Evolutionary conservation across 2,888 invertebrate species (phyloP).

Genomic region (Eristalis tenax): DNA sequence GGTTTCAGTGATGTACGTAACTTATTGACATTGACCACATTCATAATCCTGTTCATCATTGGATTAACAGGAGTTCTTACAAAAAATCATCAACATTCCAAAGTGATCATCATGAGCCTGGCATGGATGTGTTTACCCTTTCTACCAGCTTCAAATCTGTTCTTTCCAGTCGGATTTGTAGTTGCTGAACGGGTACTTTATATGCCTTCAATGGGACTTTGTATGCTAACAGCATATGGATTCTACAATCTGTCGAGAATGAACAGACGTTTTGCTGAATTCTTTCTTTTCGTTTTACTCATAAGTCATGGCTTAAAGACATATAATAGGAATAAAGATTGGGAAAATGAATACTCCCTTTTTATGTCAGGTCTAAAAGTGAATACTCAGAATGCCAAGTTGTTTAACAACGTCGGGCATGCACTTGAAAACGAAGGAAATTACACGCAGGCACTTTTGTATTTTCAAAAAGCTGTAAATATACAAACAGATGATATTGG

Average conservation of each 20-base stretch:
- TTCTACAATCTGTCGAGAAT: slow-evolving; percentile 85
- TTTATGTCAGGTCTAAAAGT: slow-evolving; percentile 93
- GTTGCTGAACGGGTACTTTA: slow-evolving; percentile 97
- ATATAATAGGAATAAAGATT: slow-evolving; percentile 93
- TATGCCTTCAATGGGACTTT: slow-evolving; percentile 99
- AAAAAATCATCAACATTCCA: slow-evolving; percentile 85
- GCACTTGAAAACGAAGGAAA: slow-evolving; percentile 90
- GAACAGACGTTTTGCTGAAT: slow-evolving; percentile 65
- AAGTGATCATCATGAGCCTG: slow-evolving; percentile 88
- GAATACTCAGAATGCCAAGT: slow-evolving; percentile 95
- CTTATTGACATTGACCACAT: slow-evolving; percentile 87
- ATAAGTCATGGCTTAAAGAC: slow-evolving; percentile 92
- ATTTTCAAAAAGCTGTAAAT: slow-evolving; percentile 94
- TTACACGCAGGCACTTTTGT: slow-evolving; percentile 90
- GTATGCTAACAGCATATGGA: slow-evolving; percentile 94
- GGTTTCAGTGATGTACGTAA: slow-evolving; percentile 91
- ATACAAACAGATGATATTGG: slow-evolving; percentile 98
- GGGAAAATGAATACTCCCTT: slow-evolving; percentile 95
- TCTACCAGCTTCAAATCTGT: slow-evolving; percentile 97
- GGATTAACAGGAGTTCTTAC: slow-evolving; percentile 82
- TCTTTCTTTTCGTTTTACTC: slow-evolving; percentile 84
- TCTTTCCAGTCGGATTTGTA: slow-evolving; percentile 98
- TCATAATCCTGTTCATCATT: slow-evolving; percentile 83
- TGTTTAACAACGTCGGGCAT: slow-evolving; percentile 98
- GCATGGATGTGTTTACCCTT: slow-evolving; percentile 95